phyloP scores from a whole-genome alignment of 2,113 vertebrate species.

The Hucho hucho region DNA sequence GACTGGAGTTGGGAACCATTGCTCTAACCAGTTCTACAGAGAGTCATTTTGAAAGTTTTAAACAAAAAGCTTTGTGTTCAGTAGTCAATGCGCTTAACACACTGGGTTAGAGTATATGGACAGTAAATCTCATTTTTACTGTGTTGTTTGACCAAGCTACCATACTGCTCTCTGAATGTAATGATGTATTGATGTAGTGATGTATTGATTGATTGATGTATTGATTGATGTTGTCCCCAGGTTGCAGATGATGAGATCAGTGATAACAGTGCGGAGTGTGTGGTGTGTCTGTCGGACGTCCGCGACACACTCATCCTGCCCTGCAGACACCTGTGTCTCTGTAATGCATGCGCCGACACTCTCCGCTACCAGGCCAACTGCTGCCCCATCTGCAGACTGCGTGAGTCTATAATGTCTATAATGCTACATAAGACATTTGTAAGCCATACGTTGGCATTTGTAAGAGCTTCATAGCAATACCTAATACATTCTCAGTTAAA shows the following conservation, averaged over 20 bases:
- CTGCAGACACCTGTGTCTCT: slow-evolving; percentile 93
- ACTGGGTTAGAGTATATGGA: no score
- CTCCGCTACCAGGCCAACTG: slow-evolving; percentile 97
- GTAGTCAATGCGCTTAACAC: no score
- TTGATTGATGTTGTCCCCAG: slow-evolving; percentile 70
- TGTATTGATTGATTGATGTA: not conserved
- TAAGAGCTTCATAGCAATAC: no score
- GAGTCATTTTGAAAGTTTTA: no score
- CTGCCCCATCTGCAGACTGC: slow-evolving; percentile 94
- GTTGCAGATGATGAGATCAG: slow-evolving; percentile 93
- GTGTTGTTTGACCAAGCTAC: not conserved
- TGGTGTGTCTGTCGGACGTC: slow-evolving; percentile 94
- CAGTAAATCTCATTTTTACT: no score
- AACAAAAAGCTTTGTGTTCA: no score
- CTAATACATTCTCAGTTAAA: no score
- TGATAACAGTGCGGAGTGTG: slow-evolving; percentile 96
- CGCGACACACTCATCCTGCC: slow-evolving; percentile 96
- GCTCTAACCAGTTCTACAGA: no score
- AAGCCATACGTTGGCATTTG: not conserved
- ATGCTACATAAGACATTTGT: not conserved
- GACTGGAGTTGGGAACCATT: no score
- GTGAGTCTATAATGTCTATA: slow-evolving; percentile 74
- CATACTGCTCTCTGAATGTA: not conserved
- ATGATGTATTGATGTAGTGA: not conserved
- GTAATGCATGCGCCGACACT: slow-evolving; percentile 92